Base-by-base conservation (phyloP, 2,113 vertebrate genomes). In the Forbesichthys papilliferus region DNA sequence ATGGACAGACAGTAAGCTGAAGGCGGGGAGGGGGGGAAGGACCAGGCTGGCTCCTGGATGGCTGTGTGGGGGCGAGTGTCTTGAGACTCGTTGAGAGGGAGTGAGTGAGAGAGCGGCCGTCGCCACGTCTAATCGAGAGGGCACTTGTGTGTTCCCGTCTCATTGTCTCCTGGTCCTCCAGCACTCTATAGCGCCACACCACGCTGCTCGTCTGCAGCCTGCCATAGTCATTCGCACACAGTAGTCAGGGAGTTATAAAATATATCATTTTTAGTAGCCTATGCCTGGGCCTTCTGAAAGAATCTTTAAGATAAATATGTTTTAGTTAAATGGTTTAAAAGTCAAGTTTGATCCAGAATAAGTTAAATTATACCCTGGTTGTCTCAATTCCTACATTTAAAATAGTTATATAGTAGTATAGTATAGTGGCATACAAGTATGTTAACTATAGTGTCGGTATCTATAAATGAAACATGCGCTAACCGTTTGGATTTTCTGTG, bases 61-160 rank as follows among this genome's bases (percentile, higher is more conserved):
- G 55, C 55, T 57, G 55, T 20, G 34, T n/a, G 58, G 36, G 58
- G 3, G 58, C 53, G 49, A 49, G 76, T 87, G 84, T 88, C 81
- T 84, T 80, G 82, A 91, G 90, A 85, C 89, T 83, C 90, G 90
- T 89, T 89, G 90, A 92, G 82, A 89, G 90, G 83, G 85, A 27
- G 27, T 27, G 77, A 85, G 81, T 54, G 82, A 75, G 84, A 55
- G 49, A 77, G 76, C 51, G 75, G 77, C 74, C 76, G 85, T 88
- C 86, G 88, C 86, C 78, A 75, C 88, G 86, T 87, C 87, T 92
- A 90, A 92, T 93, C 91, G 27, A 27, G 27, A 27, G 27, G 27
- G 27, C 87, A 92, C 92, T 92, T 92, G 80, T 89, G 82, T 89
- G 90, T 90, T 83, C 87, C 90, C 86, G 88, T 90, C 91, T 91